Percentiles rank a stretch among this genome's conserved stretches.
These are phyloP conservation scores for Doris montereyensis DNA, from an alignment of 2,888 invertebrate species.

Conservation along the genomic window DNA sequence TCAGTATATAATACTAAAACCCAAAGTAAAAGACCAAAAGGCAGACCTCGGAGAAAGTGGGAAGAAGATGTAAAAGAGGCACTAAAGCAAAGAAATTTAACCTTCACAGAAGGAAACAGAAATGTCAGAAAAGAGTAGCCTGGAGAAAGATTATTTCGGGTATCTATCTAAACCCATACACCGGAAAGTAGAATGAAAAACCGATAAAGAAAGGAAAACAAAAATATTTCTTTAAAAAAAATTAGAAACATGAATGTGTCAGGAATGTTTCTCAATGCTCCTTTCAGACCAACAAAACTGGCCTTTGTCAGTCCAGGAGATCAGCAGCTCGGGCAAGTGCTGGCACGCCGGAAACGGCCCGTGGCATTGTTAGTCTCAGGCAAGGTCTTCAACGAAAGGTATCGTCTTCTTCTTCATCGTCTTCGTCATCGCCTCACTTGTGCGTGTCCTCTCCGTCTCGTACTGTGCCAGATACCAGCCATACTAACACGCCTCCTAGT, in stretches of 20 bases:
- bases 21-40: too few species aligned
- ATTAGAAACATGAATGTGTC: constrained; percentile 11
- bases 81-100: too few species aligned
- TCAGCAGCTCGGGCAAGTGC: constrained; percentile 66
- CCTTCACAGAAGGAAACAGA: too few species aligned
- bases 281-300: constrained; percentile 25
- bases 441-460: constrained; percentile 31
- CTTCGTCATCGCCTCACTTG: constrained; percentile 29
- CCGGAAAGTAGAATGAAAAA: too few species aligned
- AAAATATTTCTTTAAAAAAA: too few species aligned
- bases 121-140: too few species aligned
- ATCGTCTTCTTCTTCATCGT: constrained; percentile 37
- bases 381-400: constrained; percentile 49
- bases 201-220: too few species aligned
- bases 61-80: too few species aligned
- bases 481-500: constrained; percentile 11
- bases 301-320: constrained; percentile 50
- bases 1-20: too few species aligned
- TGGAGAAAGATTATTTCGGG: too few species aligned
- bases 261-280: background rate
- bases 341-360: constrained; percentile 64
- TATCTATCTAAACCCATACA: too few species aligned
- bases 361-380: constrained; percentile 60
- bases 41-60: too few species aligned
- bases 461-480: constrained; percentile 31